Conservation (phyloP, 2,797 vertebrate genomes). For the Ctenochaetus hawaiiensis region DNA sequence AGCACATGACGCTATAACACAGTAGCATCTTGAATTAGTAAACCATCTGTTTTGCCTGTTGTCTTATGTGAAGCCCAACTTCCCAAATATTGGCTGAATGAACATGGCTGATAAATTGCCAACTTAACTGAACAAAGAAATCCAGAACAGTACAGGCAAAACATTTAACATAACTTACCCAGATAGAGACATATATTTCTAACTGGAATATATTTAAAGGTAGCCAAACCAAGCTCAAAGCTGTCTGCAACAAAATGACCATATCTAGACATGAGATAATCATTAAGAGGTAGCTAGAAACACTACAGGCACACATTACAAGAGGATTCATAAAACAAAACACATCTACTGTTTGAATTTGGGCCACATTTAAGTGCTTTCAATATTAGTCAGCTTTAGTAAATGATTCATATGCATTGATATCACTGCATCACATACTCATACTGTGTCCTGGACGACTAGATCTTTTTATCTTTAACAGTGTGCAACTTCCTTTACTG, state of each 20-base stretch:
- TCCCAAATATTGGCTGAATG: not conserved
- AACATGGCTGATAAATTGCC: not conserved
- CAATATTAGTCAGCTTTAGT: not conserved
- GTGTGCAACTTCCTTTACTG: not conserved
- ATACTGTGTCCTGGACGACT: not conserved
- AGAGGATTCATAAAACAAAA: not conserved
- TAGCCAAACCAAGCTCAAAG: not conserved
- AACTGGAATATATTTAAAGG: not conserved
- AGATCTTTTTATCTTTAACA: not conserved
- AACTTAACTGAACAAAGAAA: not conserved
- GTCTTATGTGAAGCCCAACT: not conserved
- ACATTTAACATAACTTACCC: not conserved
- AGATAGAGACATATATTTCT: not conserved
- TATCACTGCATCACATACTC: not conserved
- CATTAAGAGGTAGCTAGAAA: not conserved
- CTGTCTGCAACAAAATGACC: not conserved
- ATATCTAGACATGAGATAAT: not conserved
- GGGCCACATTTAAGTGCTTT: not conserved
- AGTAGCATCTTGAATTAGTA: not conserved
- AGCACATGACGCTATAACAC: slow-evolving; percentile 14
- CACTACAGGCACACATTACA: not conserved
- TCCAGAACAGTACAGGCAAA: not conserved
- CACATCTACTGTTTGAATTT: not conserved
- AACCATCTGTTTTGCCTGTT: slow-evolving; percentile 1
- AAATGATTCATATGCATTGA: not conserved